Base-by-base conservation (phyloP, 1,140 invertebrate genomes). In the Andricus grossulariae region DNA sequence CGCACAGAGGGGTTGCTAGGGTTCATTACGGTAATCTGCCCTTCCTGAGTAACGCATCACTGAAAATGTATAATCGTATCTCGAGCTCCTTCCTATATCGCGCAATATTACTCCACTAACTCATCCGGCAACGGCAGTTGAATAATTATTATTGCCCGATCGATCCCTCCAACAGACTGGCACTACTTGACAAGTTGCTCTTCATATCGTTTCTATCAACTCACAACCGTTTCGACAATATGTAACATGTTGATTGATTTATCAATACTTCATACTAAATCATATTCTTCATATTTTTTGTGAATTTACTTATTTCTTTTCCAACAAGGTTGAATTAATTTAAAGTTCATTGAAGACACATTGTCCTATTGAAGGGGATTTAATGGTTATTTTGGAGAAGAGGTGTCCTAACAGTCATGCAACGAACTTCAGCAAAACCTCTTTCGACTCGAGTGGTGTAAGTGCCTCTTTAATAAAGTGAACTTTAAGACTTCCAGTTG, bases 11-110 rank as follows among this genome's bases (percentile, higher is more conserved):
- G 84, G 82, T 87, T 78, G 82, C 76, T 78, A 71, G 79, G 87
- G 83, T 86, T 88, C 87, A 88, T 88, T 88, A 88, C 83, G 83
- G 83, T 88, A 88, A 88, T 88, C 87, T 87, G 84, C 86, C 85
- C 86, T 87, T 87, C 82, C 85, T 83, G 84, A 82, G 83, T 87
- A 87, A 88, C 85, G 87, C 87, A 87, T 85, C 87, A 77, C 81
- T 88, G 84, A 85, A 88, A 88, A 88, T 87, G 84, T 84, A 87
- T 87, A 88, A 88, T 88, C 84, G 86, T 81, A 83, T 88, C 86
- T 81, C 79, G 75, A 73, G 81, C 72, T 79, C 55, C 52, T 77
- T 79, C 45, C 55, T 71, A 16, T 54, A 77, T 76, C 21, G 18
- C 66, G 32, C 71, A 77, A 76, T 72, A 76, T 55, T 45, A 51